These are phyloP conservation scores for Pterostichus madidus DNA, from an alignment of 2,888 invertebrate species.

Conservation along the genomic window DNA sequence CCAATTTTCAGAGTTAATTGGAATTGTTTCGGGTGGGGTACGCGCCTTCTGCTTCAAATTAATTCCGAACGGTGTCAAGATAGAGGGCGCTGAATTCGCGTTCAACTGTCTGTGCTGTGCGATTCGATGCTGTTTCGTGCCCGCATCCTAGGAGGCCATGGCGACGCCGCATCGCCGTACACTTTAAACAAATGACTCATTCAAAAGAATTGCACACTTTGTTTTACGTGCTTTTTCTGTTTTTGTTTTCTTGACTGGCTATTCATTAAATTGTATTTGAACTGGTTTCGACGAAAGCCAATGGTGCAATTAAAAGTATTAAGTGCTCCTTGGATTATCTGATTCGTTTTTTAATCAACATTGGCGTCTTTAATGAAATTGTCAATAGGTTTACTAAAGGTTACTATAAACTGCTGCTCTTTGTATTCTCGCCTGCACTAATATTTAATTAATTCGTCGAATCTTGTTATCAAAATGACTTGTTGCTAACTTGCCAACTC, in stretches of 20 bases:
- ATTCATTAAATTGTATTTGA: slow-evolving; percentile 58
- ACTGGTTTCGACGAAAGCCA: slow-evolving; percentile 56
- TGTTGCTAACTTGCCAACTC: too few relatives aligned
- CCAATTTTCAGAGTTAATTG: slow-evolving; percentile 67
- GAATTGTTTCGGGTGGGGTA: slow-evolving; percentile 66
- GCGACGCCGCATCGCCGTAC: slow-evolving; percentile 28
- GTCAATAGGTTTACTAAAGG: slow-evolving; percentile 38
- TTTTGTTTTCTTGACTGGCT: slow-evolving; percentile 52
- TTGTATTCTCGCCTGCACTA: neutral
- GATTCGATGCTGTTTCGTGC: slow-evolving; percentile 30
- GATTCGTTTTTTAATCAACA: slow-evolving; percentile 56
- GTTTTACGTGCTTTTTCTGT: slow-evolving; percentile 41
- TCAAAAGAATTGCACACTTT: slow-evolving; percentile 62
- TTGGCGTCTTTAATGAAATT: slow-evolving; percentile 53
- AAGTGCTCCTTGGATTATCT: slow-evolving; percentile 51
- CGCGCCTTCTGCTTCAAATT: slow-evolving; percentile 66
- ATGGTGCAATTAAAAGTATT: slow-evolving; percentile 57
- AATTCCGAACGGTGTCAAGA: slow-evolving; percentile 67
- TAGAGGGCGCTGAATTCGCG: slow-evolving; percentile 55
- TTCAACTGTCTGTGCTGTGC: slow-evolving; percentile 45
- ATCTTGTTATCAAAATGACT: too few relatives aligned
- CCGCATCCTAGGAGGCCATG: slow-evolving; percentile 25
- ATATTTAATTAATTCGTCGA: neutral
- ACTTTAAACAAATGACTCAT: slow-evolving; percentile 64
- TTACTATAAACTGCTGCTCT: slow-evolving; percentile 21